Evolutionary conservation across 2,888 invertebrate genomes (phyloP).

Genomic region (Stramonita haemastoma): DNA sequence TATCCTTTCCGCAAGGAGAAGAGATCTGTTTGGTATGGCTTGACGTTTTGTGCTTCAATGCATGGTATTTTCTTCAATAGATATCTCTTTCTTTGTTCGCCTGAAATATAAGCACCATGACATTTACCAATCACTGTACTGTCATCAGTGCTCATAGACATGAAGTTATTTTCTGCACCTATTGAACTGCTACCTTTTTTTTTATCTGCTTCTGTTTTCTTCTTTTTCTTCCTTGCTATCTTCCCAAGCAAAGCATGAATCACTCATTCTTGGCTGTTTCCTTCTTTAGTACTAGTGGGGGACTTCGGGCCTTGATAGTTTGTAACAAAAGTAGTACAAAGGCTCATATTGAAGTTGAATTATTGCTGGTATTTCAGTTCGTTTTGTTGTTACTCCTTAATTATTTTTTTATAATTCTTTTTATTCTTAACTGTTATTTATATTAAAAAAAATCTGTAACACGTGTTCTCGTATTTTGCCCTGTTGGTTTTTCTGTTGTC

Average conservation of each 20-base stretch:
- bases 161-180: constrained; percentile 14
- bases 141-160: neutral
- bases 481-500: no score
- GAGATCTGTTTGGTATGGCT: neutral
- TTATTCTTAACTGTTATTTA: no score
- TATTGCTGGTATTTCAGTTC: no score
- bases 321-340: no score
- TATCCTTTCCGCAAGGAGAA: neutral
- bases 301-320: no score
- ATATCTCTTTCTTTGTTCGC: neutral
- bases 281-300: neutral
- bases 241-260: neutral
- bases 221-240: neutral
- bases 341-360: no score
- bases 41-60: neutral
- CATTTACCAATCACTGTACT: neutral
- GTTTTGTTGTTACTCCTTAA: no score
- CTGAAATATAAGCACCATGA: neutral
- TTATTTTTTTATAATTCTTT: no score
- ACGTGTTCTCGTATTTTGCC: no score
- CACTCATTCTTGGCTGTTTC: neutral
- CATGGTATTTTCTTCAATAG: neutral
- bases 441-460: no score
- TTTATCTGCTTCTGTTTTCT: neutral
- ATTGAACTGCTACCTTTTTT: neutral